phyloP scores from a whole-genome alignment of 30 jellyfish, hydroid and myxozoan genomes.

The Aurelia aurita complex sp. Pacific region DNA sequence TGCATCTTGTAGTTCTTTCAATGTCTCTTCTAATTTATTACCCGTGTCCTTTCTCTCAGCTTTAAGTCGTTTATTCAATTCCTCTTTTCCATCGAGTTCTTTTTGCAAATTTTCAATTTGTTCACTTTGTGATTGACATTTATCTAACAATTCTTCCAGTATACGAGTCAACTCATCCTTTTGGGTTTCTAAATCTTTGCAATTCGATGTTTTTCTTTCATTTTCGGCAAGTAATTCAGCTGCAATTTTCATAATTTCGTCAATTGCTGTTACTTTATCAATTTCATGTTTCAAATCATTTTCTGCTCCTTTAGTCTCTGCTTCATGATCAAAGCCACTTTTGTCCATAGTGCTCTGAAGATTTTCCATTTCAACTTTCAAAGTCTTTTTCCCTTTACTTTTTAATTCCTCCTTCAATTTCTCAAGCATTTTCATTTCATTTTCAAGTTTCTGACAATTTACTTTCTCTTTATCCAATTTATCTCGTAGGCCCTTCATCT shows the following conservation, averaged over 20 bases:
- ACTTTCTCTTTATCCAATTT: conserved; percentile 14
- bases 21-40: neutral
- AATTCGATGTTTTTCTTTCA: conserved; percentile 9
- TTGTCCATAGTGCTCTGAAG: conserved; percentile 25
- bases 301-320: neutral
- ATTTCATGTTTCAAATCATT: conserved; percentile 53
- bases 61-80: too few species aligned
- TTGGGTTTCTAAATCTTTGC: conserved; percentile 24
- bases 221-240: conserved; percentile 59
- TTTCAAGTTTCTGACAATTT: neutral
- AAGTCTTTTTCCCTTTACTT: conserved; percentile 27
- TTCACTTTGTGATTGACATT: conserved; percentile 18
- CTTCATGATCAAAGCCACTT: neutral
- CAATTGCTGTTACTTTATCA: conserved; percentile 52
- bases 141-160: conserved; percentile 35
- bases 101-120: conserved; percentile 23
- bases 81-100: neutral
- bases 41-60: neutral
- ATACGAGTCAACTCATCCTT: conserved; percentile 43
- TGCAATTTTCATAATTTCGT: conserved; percentile 55
- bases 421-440: conserved; percentile 3
- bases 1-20: neutral
- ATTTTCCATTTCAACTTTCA: conserved; percentile 37
- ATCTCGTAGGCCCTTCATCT: neutral
- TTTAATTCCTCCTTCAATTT: conserved; percentile 33